These are phyloP conservation scores for Psix sp. DNA, from an alignment of 1,140 invertebrate species.

Conservation along the genomic window DNA sequence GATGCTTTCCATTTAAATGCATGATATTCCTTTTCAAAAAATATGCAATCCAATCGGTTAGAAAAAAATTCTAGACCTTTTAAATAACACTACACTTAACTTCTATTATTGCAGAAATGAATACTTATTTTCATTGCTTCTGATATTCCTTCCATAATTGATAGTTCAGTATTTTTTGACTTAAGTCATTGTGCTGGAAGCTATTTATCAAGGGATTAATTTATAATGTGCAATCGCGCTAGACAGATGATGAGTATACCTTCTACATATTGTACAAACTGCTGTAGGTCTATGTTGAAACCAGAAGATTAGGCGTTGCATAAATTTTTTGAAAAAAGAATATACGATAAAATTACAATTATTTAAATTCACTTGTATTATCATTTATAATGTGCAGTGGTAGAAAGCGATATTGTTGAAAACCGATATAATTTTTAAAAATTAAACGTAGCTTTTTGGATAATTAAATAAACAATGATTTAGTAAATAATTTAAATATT, in stretches of 20 bases:
- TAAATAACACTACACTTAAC: not conserved
- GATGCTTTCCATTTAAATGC: constrained; percentile 36
- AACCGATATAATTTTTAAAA: too few relatives aligned
- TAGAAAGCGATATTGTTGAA: too few relatives aligned
- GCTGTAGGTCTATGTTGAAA: constrained; percentile 10
- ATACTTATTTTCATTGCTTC: not conserved
- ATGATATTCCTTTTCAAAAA: constrained; percentile 21
- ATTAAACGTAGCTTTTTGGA: too few relatives aligned
- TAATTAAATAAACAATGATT: too few relatives aligned
- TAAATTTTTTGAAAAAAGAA: not conserved
- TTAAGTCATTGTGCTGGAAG: not conserved
- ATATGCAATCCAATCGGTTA: constrained; percentile 24
- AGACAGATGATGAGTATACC: constrained; percentile 23
- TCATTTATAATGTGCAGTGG: too few relatives aligned
- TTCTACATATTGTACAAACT: constrained; percentile 18
- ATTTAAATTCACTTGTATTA: too few relatives aligned
- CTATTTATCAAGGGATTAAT: constrained; percentile 20
- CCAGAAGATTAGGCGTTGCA: not conserved
- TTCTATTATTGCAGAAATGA: constrained; percentile 8
- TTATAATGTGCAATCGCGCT: constrained; percentile 6
- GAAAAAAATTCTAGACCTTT: constrained; percentile 2
- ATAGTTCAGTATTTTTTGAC: not conserved
- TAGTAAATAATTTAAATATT: too few relatives aligned
- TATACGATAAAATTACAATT: too few relatives aligned
- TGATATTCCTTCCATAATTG: not conserved